A percentile compares a stretch with the other conserved stretches of the same genome.
Conservation (phyloP, 2,888 invertebrate genomes). For the Cephus pulcher region DNA sequence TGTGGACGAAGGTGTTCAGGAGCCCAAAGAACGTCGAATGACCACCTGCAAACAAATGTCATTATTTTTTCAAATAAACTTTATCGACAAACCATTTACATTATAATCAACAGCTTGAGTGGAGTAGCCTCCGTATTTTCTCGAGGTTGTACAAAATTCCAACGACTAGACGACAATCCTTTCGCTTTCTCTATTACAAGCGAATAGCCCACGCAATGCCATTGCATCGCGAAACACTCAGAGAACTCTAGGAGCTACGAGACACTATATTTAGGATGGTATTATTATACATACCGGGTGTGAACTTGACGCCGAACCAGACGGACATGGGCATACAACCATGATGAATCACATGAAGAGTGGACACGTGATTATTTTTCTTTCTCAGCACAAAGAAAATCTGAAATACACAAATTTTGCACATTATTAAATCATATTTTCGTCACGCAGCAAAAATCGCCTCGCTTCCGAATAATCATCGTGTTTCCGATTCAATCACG, state of each 20-base stretch:
- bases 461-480: neutral
- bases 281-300: conserved; percentile 75
- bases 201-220: neutral
- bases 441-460: neutral
- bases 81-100: neutral
- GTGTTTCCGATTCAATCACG: neutral
- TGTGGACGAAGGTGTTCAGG: conserved; percentile 96
- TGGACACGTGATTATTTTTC: conserved; percentile 93
- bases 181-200: neutral
- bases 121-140: neutral
- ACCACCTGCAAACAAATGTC: conserved; percentile 73
- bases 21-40: conserved; percentile 97
- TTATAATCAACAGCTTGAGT: neutral
- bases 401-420: conserved; percentile 69
- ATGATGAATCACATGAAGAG: conserved; percentile 95
- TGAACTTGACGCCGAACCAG: conserved; percentile 97
- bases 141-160: neutral
- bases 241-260: neutral
- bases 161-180: neutral
- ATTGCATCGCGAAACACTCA: neutral
- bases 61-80: neutral
- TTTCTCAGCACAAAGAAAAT: conserved; percentile 95
- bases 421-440: neutral
- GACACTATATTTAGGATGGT: neutral
- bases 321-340: conserved; percentile 98